Percentiles rank a stretch among this genome's conserved stretches.
phyloP scores from a whole-genome alignment of 2,797 vertebrate species.

The Rhadinocentrus ornatus region DNA sequence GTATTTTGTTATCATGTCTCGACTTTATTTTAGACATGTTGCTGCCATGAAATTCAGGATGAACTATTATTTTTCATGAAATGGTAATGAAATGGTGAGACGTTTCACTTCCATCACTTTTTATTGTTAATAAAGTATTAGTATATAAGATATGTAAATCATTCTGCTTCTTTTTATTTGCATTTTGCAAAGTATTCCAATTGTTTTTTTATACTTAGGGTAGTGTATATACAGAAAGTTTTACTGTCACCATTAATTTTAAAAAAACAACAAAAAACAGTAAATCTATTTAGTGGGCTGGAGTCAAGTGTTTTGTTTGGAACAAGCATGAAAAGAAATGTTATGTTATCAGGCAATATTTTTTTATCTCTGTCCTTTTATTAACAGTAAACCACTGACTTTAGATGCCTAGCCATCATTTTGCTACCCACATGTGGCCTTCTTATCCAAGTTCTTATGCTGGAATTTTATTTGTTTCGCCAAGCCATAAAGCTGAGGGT shows the following conservation, averaged over 20 bases:
- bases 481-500: constrained; percentile 29
- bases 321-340: constrained; percentile 21
- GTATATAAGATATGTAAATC: too few relatives aligned
- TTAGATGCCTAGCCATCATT: constrained; percentile 4
- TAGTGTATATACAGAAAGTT: not conserved
- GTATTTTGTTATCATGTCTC: too few relatives aligned
- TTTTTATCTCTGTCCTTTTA: constrained; percentile 20
- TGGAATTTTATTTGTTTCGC: constrained; percentile 58
- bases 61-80: too few relatives aligned
- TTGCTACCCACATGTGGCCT: constrained; percentile 18
- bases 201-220: not conserved
- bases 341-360: not conserved
- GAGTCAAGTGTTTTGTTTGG: constrained; percentile 9
- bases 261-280: too few relatives aligned
- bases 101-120: too few relatives aligned
- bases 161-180: not conserved
- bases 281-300: constrained; percentile 8
- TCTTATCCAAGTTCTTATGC: constrained; percentile 54
- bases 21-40: too few relatives aligned
- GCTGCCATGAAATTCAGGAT: too few relatives aligned
- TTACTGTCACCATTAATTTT: not conserved
- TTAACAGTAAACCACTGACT: not conserved
- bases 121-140: too few relatives aligned
- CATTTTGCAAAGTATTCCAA: not conserved
- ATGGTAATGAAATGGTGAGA: too few relatives aligned